phyloP scores from a whole-genome alignment of 2,888 invertebrate genomes.

The Metalampra italica region DNA sequence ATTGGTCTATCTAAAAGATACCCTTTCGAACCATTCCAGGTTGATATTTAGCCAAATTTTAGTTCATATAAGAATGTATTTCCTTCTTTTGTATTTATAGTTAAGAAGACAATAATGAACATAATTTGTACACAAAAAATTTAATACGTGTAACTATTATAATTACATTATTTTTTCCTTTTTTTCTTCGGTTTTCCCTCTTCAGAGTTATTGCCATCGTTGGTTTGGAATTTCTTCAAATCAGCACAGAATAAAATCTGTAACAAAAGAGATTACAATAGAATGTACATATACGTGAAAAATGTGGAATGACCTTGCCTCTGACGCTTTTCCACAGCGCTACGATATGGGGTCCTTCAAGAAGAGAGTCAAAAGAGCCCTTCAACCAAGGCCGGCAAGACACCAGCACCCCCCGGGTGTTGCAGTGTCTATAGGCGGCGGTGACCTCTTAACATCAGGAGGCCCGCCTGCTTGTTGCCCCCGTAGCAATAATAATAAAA shows the following conservation, averaged over 20 bases:
- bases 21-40: constrained; percentile 56
- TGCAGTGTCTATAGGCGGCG: too few relatives aligned
- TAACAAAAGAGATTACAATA: constrained; percentile 18
- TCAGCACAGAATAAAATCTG: constrained; percentile 90
- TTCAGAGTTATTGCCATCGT: constrained; percentile 15
- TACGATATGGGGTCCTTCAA: too few relatives aligned
- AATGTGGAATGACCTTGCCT: too few relatives aligned
- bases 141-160: constrained; percentile 12
- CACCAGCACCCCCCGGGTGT: too few relatives aligned
- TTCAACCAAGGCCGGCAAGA: too few relatives aligned
- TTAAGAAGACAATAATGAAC: neutral
- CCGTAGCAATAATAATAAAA: too few relatives aligned
- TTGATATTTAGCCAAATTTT: constrained; percentile 21
- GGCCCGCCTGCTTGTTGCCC: too few relatives aligned
- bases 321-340: too few relatives aligned
- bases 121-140: neutral
- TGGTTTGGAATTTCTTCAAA: constrained; percentile 83
- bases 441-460: too few relatives aligned
- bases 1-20: constrained; percentile 50
- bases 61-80: constrained; percentile 4
- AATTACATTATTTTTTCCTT: constrained; percentile 25
- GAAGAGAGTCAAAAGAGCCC: too few relatives aligned
- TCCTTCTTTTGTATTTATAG: constrained; percentile 27
- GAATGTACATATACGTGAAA: too few relatives aligned
- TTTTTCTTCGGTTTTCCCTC: constrained; percentile 44